Conservation (phyloP, 2,888 invertebrate genomes). For the Macroteleia sp. region DNA sequence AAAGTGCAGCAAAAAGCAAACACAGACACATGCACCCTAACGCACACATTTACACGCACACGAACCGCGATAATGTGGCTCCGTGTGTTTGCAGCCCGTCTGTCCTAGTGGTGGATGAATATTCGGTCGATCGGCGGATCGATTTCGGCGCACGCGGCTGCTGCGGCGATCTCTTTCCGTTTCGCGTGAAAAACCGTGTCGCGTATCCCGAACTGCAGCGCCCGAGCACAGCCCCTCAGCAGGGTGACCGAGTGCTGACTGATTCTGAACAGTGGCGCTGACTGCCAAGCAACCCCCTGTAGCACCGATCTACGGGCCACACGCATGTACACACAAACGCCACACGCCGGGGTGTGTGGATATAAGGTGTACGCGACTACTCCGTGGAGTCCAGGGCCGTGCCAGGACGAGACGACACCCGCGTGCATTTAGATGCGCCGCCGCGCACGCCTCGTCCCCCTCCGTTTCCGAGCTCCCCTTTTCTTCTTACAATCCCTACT, state of each 20-base stretch:
- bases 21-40: constrained; percentile 9
- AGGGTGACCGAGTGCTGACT: constrained; percentile 66
- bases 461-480: neutral
- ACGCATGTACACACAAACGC: constrained; percentile 55
- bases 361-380: constrained; percentile 52
- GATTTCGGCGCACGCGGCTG: constrained; percentile 61
- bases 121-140: constrained; percentile 58
- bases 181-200: constrained; percentile 50
- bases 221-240: constrained; percentile 58
- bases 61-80: constrained; percentile 30
- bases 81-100: neutral
- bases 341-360: constrained; percentile 43
- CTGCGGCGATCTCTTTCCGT: constrained; percentile 17
- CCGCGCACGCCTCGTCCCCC: constrained; percentile 16
- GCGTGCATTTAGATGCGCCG: constrained; percentile 31
- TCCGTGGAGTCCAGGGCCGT: constrained; percentile 60
- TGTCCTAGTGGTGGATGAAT: constrained; percentile 39
- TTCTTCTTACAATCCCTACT: constrained; percentile 3
- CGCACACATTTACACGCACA: constrained; percentile 8
- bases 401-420: constrained; percentile 62
- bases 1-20: constrained; percentile 14
- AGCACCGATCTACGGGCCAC: constrained; percentile 58
- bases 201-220: constrained; percentile 46
- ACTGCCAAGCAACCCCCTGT: constrained; percentile 63
- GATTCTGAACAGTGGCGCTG: constrained; percentile 61